Percentiles rank a stretch among this genome's conserved stretches.
Conservation (phyloP, 2,797 vertebrate species). For the Parotocinclus haroldoi region DNA sequence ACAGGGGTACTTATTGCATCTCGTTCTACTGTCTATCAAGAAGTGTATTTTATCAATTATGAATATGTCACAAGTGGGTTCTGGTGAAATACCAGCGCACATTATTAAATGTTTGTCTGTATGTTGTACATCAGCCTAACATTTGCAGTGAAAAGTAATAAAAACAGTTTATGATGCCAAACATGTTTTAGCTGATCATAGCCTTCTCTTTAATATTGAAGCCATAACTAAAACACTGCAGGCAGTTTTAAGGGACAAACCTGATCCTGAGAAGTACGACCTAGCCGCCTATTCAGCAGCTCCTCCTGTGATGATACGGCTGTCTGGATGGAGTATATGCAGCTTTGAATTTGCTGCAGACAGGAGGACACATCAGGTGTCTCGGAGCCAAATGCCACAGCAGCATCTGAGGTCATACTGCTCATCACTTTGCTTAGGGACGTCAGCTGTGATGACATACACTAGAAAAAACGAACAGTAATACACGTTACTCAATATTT, state of each 20-base stretch:
- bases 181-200: no score
- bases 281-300: slow-evolving; percentile 64
- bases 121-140: no score
- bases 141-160: no score
- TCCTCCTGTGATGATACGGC: slow-evolving; percentile 59
- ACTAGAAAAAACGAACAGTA: slow-evolving; percentile 57
- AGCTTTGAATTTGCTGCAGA: slow-evolving; percentile 65
- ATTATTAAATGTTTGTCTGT: no score
- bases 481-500: not conserved
- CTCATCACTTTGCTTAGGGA: slow-evolving; percentile 69
- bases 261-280: slow-evolving; percentile 69
- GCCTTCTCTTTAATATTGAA: no score
- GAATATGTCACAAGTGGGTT: no score
- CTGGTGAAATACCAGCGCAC: no score
- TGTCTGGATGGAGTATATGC: slow-evolving; percentile 62
- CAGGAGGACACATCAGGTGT: slow-evolving; percentile 62
- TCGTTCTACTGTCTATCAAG: no score
- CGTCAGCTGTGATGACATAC: slow-evolving; percentile 71
- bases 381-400: slow-evolving; percentile 36
- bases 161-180: no score
- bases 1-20: no score
- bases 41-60: no score
- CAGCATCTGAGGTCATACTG: slow-evolving; percentile 62
- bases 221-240: not conserved
- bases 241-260: slow-evolving; percentile 55